phyloP scores from a whole-genome alignment of 1,140 invertebrate species.

The Tetramorium alpestre region DNA sequence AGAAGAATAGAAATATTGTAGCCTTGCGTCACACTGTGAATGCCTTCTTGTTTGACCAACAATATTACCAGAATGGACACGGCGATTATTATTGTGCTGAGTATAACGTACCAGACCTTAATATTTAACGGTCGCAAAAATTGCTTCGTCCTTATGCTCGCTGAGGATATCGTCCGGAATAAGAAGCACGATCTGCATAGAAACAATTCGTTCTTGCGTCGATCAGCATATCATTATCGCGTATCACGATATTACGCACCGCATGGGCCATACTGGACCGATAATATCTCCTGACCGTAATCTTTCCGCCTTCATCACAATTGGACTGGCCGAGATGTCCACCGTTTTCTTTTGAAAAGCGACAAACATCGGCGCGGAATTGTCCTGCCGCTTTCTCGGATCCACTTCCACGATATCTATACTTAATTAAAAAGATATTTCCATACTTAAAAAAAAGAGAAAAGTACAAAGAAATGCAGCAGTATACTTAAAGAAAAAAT shows the following conservation, averaged over 20 bases:
- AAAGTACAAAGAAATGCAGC: no score
- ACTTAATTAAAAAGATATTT: slow-evolving; percentile 27
- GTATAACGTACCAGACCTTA: slow-evolving; percentile 63
- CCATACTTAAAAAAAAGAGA: background rate
- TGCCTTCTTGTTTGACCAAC: slow-evolving; percentile 38
- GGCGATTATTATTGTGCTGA: slow-evolving; percentile 26
- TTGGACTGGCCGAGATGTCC: slow-evolving; percentile 66
- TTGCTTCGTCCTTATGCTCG: slow-evolving; percentile 51
- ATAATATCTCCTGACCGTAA: slow-evolving; percentile 65
- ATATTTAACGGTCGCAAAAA: slow-evolving; percentile 66
- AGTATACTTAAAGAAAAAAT: background rate
- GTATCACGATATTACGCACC: slow-evolving; percentile 42
- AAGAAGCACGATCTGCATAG: slow-evolving; percentile 64
- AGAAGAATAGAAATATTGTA: slow-evolving; percentile 60
- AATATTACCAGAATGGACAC: slow-evolving; percentile 49
- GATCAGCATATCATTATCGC: background rate
- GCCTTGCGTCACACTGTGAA: background rate
- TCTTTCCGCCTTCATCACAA: slow-evolving; percentile 58
- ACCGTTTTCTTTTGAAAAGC: slow-evolving; percentile 62
- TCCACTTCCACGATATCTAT: slow-evolving; percentile 60
- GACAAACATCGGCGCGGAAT: slow-evolving; percentile 63
- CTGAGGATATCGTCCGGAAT: slow-evolving; percentile 71
- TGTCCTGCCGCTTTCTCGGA: slow-evolving; percentile 56
- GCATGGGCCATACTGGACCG: slow-evolving; percentile 67
- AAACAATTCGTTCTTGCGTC: background rate